These are phyloP conservation scores for Pelagia noctiluca DNA, from an alignment of 30 jellyfish, hydroid and myxozoan species.

Conservation along the genomic window DNA sequence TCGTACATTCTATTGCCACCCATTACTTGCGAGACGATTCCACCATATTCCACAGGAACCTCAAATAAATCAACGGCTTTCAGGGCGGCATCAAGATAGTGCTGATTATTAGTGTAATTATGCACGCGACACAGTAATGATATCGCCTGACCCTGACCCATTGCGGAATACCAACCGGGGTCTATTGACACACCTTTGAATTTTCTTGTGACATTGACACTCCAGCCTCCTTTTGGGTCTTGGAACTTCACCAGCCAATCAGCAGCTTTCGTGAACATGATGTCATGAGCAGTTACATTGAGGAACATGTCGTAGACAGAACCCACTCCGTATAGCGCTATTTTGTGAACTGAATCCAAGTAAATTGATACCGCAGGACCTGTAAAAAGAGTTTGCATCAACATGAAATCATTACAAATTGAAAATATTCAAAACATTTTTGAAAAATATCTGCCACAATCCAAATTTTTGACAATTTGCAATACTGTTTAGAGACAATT, in stretches of 20 bases:
- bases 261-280: conserved; percentile 80
- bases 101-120: conserved; percentile 54
- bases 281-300: conserved; percentile 49
- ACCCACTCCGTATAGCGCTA: conserved; percentile 9
- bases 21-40: conserved; percentile 72
- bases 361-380: too few species aligned
- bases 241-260: conserved; percentile 84
- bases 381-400: too few species aligned
- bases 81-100: conserved; percentile 74
- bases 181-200: conserved; percentile 35
- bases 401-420: too few species aligned
- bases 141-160: conserved; percentile 98
- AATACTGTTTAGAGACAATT: not conserved
- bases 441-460: too few species aligned
- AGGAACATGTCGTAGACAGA: not conserved
- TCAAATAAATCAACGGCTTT: conserved; percentile 70
- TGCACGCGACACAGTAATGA: conserved; percentile 84
- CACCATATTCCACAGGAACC: conserved; percentile 58
- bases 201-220: conserved; percentile 77
- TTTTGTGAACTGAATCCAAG: not conserved
- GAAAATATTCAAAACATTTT: too few species aligned
- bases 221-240: conserved; percentile 92
- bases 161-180: conserved; percentile 95
- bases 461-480: too few species aligned
- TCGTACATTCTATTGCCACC: conserved; percentile 81